Evolutionary conservation across 2,113 vertebrate genomes (phyloP).

Genomic region (Trematomus loennbergii): DNA sequence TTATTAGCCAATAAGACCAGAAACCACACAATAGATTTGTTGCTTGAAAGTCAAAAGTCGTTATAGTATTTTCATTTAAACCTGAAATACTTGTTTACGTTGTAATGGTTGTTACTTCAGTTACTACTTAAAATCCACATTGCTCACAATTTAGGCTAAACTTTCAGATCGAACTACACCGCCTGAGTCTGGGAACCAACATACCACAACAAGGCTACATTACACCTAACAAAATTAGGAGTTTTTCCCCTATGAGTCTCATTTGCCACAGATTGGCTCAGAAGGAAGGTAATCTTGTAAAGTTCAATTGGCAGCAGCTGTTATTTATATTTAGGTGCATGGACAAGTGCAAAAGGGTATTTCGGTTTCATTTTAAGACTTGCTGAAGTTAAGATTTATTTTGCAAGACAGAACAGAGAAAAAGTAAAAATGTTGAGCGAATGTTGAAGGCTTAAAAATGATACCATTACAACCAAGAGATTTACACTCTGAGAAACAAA

Average conservation of each 20-base stretch:
- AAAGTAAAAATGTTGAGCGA: not conserved
- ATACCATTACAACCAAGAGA: slow-evolving; percentile 3
- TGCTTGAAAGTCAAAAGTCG: slow-evolving; percentile 15
- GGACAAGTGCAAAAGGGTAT: not conserved
- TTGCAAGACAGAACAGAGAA: not conserved
- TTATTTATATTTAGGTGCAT: not conserved
- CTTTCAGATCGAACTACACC: slow-evolving; percentile 9
- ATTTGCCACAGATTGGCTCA: slow-evolving; percentile 16
- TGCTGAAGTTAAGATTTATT: not conserved
- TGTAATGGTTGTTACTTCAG: not conserved
- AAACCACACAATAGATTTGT: not conserved
- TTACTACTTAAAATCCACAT: slow-evolving; percentile 5
- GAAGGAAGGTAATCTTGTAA: not conserved
- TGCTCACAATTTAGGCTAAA: slow-evolving; percentile 35
- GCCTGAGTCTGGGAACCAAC: slow-evolving; percentile 9
- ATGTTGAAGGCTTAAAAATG: not conserved
- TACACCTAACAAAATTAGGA: slow-evolving; percentile 16
- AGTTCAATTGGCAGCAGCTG: slow-evolving; percentile 8
- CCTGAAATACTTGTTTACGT: slow-evolving; percentile 7
- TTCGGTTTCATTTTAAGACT: not conserved
- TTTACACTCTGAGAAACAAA: not conserved
- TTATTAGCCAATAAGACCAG: not conserved
- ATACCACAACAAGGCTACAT: slow-evolving; percentile 14
- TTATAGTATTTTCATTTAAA: slow-evolving; percentile 15
- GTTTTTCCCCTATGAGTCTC: slow-evolving; percentile 8